Evolutionary conservation across 1,140 invertebrate genomes (phyloP).

Genomic region (Leptopilina clavipes): DNA sequence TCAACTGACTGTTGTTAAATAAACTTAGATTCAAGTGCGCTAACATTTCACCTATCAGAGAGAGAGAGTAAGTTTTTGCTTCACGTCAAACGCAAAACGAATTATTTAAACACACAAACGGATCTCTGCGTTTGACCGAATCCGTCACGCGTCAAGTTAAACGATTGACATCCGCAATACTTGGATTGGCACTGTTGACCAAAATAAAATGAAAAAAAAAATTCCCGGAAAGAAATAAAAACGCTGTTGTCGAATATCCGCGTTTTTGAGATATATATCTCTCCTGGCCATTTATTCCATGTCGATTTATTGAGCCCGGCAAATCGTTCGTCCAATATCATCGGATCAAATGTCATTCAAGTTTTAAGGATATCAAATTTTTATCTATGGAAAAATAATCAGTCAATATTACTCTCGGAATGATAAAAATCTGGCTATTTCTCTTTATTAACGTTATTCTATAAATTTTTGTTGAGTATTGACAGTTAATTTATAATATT

Average conservation of each 20-base stretch:
- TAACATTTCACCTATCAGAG: not conserved
- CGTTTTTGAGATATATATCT: constrained; percentile 47
- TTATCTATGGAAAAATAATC: not conserved
- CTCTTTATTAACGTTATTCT: too few species aligned
- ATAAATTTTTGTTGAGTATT: too few species aligned
- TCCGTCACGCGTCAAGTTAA: constrained; percentile 56
- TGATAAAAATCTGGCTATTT: not conserved
- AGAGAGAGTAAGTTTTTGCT: not conserved
- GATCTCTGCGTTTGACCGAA: constrained; percentile 58
- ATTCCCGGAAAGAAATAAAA: too few species aligned
- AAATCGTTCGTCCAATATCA: constrained; percentile 37
- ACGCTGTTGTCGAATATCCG: constrained; percentile 41
- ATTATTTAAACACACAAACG: constrained; percentile 6
- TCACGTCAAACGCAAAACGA: constrained; percentile 3
- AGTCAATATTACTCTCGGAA: not conserved
- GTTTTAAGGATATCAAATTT: constrained; percentile 8
- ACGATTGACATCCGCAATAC: constrained; percentile 58
- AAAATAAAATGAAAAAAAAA: constrained; percentile 30
- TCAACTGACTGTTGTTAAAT: not conserved
- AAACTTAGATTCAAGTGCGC: constrained; percentile 2
- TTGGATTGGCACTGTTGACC: constrained; percentile 33
- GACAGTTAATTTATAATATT: too few species aligned
- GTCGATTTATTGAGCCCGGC: constrained; percentile 37
- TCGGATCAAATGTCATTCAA: constrained; percentile 1
- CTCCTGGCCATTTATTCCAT: constrained; percentile 44